Conservation (phyloP, 2,797 vertebrate genomes). For the Macropodus opercularis region DNA sequence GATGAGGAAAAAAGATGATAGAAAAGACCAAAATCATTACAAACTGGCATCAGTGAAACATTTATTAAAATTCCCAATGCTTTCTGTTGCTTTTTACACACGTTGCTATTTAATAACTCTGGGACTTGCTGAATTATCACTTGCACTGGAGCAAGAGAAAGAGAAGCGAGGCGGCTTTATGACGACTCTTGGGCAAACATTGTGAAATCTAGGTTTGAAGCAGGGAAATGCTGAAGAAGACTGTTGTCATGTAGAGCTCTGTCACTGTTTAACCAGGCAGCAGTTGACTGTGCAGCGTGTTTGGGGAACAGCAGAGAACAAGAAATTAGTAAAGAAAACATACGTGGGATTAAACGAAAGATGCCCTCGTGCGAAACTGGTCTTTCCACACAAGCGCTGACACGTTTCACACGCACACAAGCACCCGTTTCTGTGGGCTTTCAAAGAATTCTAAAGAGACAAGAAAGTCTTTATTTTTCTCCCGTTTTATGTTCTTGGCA, state of each 20-base stretch:
- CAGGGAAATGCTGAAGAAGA: slow-evolving; percentile 4
- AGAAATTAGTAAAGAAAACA: background rate
- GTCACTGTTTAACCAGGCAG: slow-evolving; percentile 63
- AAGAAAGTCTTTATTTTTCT: slow-evolving; percentile 1
- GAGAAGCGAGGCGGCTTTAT: background rate
- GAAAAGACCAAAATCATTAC: slow-evolving; percentile 11
- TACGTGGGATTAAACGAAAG: slow-evolving; percentile 10
- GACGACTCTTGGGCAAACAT: slow-evolving; percentile 32
- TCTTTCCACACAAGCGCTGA: background rate
- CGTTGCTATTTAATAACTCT: background rate
- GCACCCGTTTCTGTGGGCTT: slow-evolving; percentile 13
- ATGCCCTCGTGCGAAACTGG: background rate
- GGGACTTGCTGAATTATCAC: background rate
- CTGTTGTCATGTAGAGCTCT: slow-evolving; percentile 26
- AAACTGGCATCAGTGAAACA: background rate
- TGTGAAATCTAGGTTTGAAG: slow-evolving; percentile 28
- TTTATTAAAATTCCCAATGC: background rate
- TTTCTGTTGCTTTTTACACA: background rate
- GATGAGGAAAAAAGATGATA: background rate
- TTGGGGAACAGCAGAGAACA: background rate
- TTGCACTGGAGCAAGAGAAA: background rate
- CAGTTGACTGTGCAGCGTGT: slow-evolving; percentile 7
- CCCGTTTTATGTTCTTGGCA: slow-evolving; percentile 17
- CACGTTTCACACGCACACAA: slow-evolving; percentile 19
- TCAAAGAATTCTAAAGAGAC: background rate